phyloP scores from a whole-genome alignment of 2,797 vertebrate species.

The Schizopygopsis pylzovi region DNA sequence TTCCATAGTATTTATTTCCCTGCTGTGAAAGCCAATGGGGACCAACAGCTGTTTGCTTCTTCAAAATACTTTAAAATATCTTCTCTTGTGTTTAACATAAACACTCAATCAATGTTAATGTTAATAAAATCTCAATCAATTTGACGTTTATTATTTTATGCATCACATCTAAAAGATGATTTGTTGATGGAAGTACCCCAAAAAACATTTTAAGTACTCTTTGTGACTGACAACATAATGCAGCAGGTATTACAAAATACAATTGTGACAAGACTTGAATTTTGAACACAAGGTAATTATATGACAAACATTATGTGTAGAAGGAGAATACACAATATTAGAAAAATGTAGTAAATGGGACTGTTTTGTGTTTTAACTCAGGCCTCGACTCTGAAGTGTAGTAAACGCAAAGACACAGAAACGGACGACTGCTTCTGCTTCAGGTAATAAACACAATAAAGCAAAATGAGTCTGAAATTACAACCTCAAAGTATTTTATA shows the following conservation, averaged over 20 bases:
- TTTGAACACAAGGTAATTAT: neutral
- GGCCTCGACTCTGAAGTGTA: conserved; percentile 82
- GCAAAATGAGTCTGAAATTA: neutral
- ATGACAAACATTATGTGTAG: neutral
- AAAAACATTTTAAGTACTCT: too few species aligned
- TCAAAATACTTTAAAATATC: too few species aligned
- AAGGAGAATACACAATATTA: neutral
- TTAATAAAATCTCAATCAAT: too few species aligned
- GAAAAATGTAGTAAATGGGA: neutral
- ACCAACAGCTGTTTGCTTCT: too few species aligned
- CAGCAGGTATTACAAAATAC: too few species aligned
- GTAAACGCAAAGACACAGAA: conserved; percentile 82
- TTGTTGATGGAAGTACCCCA: neutral
- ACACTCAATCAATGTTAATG: too few species aligned
- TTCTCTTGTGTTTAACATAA: too few species aligned
- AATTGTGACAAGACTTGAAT: neutral
- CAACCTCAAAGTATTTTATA: neutral
- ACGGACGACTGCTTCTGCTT: conserved; percentile 86
- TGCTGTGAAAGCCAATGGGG: too few species aligned
- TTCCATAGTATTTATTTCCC: too few species aligned
- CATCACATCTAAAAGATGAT: too few species aligned
- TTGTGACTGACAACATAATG: neutral
- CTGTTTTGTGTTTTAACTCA: conserved; percentile 66
- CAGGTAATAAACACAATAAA: conserved; percentile 77
- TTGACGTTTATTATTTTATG: too few species aligned